These are phyloP conservation scores for Baryphthengus martii DNA, from an alignment of 2,113 vertebrate species.

Conservation along the genomic window DNA sequence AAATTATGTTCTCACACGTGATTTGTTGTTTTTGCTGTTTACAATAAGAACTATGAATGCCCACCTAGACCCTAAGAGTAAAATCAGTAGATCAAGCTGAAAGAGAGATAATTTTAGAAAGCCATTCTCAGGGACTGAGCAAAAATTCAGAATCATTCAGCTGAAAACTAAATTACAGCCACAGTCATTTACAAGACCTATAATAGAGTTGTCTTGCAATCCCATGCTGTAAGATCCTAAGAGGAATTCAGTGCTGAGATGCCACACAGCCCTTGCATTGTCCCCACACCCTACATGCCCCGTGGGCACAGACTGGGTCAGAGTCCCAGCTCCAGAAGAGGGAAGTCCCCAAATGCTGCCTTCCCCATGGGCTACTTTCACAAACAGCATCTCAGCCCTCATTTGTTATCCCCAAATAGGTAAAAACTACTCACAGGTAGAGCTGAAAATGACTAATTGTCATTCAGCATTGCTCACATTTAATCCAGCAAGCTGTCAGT, in stretches of 20 bases:
- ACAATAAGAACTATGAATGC: neutral
- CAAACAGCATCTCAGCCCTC: neutral
- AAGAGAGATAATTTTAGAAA: neutral
- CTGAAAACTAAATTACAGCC: neutral
- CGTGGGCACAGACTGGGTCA: rapidly evolving
- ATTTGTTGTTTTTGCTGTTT: neutral
- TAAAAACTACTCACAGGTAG: neutral
- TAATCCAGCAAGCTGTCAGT: neutral
- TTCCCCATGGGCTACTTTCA: neutral
- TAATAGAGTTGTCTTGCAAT: neutral
- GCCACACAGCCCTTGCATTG: rapidly evolving
- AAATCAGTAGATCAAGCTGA: neutral
- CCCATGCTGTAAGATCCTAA: neutral
- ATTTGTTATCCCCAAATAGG: too few species aligned
- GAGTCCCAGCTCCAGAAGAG: neutral
- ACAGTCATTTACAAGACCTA: neutral
- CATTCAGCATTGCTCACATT: neutral
- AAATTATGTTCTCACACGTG: neutral
- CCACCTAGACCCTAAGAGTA: neutral
- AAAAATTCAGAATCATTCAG: neutral
- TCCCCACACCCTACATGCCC: neutral
- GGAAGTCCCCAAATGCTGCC: neutral
- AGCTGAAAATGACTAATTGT: neutral
- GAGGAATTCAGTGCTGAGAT: rapidly evolving
- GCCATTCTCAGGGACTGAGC: neutral